Conservation (phyloP, 2,797 vertebrate genomes). For the Pampus argenteus region DNA sequence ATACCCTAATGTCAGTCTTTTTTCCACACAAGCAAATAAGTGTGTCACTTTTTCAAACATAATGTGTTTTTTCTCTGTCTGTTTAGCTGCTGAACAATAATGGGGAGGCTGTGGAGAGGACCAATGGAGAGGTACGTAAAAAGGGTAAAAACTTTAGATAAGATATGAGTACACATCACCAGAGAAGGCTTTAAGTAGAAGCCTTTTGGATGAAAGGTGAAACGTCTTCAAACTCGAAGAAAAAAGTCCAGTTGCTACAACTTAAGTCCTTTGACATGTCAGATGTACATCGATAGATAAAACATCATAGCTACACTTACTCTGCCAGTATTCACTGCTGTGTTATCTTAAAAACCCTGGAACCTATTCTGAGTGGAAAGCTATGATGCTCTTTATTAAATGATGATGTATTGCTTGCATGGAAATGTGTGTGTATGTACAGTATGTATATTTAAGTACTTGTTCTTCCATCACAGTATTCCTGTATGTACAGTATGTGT, state of each 20-base stretch:
- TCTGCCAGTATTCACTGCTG: not conserved
- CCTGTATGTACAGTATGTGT: not conserved
- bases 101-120: conserved; percentile 49
- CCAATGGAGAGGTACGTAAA: conserved; percentile 56
- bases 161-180: not conserved
- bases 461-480: not conserved
- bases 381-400: conserved; percentile 7
- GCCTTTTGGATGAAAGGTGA: no score
- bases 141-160: conserved; percentile 47
- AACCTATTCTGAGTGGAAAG: not conserved
- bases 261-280: no score
- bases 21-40: no score
- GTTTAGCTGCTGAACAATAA: conserved; percentile 55
- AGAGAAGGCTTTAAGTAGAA: not conserved
- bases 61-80: conserved; percentile 3
- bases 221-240: no score
- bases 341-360: not conserved
- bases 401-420: conserved; percentile 2
- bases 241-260: no score
- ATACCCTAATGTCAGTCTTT: no score
- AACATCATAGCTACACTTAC: not conserved
- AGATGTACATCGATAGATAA: conserved; percentile 5
- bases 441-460: not conserved
- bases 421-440: conserved; percentile 1
- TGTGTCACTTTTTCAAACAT: no score